Evolutionary conservation across 2,797 vertebrate species (phyloP).

Genomic region (Margarornis squamiger): DNA sequence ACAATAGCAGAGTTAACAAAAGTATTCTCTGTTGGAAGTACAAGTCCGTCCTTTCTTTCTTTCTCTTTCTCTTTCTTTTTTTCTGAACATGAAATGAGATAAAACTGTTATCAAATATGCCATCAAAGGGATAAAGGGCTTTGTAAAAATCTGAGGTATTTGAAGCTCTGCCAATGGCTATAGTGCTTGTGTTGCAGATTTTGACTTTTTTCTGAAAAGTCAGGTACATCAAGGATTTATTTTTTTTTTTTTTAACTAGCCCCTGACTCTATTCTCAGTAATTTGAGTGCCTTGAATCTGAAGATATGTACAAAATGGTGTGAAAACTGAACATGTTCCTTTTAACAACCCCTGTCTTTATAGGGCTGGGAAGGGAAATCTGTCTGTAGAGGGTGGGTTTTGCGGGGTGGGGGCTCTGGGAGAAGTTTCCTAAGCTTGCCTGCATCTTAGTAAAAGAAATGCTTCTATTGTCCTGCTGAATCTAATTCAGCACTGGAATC

Average conservation of each 20-base stretch:
- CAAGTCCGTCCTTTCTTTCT: slow-evolving; percentile 20
- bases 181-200: slow-evolving; percentile 55
- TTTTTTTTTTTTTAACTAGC: background rate
- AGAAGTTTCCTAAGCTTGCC: slow-evolving; percentile 23
- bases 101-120: slow-evolving; percentile 73
- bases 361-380: background rate
- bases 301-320: background rate
- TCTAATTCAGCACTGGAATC: slow-evolving; percentile 28
- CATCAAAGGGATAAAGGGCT: slow-evolving; percentile 69
- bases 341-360: background rate
- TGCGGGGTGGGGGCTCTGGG: background rate
- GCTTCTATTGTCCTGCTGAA: slow-evolving; percentile 42
- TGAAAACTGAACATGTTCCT: background rate
- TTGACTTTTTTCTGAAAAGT: slow-evolving; percentile 42
- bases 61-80: background rate
- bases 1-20: slow-evolving; percentile 59
- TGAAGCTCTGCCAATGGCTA: slow-evolving; percentile 62
- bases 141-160: slow-evolving; percentile 68
- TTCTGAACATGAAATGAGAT: slow-evolving; percentile 54
- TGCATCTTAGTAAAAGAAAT: slow-evolving; percentile 26
- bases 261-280: background rate
- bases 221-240: slow-evolving; percentile 25
- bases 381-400: background rate
- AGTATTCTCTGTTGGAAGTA: slow-evolving; percentile 64
- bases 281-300: background rate